phyloP scores from a whole-genome alignment of 2,113 vertebrate species.

The Suricata suricatta region DNA sequence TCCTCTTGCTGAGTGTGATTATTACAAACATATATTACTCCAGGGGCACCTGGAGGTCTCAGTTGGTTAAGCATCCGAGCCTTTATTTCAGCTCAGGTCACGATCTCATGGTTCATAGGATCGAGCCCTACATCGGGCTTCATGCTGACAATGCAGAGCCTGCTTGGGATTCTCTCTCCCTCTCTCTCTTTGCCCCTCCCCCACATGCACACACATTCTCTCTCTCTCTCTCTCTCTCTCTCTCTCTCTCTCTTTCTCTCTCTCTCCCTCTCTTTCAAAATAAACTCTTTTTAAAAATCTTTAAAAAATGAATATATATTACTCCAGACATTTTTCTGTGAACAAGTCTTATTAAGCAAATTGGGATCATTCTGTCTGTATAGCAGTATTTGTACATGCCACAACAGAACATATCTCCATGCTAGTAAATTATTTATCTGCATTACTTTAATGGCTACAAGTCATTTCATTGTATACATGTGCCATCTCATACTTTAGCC shows the following conservation, averaged over 20 bases:
- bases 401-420: not conserved
- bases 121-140: too few relatives aligned
- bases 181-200: too few relatives aligned
- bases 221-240: too few relatives aligned
- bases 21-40: not conserved
- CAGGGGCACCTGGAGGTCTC: not conserved
- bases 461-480: not conserved
- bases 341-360: slow-evolving; percentile 32
- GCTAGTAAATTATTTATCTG: not conserved
- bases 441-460: not conserved
- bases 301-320: not conserved
- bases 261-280: too few relatives aligned
- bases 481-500: not conserved
- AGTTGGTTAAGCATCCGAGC: too few relatives aligned
- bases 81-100: too few relatives aligned
- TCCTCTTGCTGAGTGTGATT: not conserved
- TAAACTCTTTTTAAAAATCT: too few relatives aligned
- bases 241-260: too few relatives aligned
- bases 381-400: not conserved
- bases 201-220: too few relatives aligned
- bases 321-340: not conserved
- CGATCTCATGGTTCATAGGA: too few relatives aligned
- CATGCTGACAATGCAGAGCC: too few relatives aligned
- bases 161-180: too few relatives aligned
- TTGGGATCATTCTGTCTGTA: not conserved